phyloP scores from a whole-genome alignment of 2,113 vertebrate species.

The Nymphicus hollandicus region DNA sequence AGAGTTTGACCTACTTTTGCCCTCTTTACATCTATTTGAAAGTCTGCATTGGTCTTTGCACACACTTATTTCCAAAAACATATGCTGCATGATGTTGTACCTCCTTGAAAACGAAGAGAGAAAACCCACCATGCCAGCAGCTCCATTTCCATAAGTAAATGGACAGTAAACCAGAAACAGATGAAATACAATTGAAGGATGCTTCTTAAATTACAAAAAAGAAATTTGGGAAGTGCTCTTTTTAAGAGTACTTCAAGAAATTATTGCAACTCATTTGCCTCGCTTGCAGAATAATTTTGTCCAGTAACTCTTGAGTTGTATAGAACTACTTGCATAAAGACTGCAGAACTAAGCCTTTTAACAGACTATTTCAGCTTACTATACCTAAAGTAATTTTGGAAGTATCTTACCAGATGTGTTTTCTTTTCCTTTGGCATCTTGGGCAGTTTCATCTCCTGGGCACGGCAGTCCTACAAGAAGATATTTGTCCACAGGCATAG shows the following conservation, averaged over 20 bases:
- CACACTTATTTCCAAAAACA: not conserved
- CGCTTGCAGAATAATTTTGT: not conserved
- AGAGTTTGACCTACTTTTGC: not conserved
- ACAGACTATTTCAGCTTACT: not conserved
- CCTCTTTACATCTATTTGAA: not conserved
- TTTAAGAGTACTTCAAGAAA: not conserved
- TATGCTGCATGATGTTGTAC: not conserved
- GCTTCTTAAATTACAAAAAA: not conserved
- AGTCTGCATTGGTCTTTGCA: not conserved
- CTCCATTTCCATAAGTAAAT: not conserved
- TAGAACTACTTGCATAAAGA: not conserved
- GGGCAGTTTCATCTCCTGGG: conserved; percentile 55
- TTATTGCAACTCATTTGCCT: not conserved
- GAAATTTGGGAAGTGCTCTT: not conserved
- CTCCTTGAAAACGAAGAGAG: not conserved
- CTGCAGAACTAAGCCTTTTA: not conserved
- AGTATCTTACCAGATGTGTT: conserved; percentile 77
- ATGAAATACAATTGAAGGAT: not conserved
- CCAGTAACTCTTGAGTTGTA: not conserved
- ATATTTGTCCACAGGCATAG: conserved; percentile 89
- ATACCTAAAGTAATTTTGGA: not conserved
- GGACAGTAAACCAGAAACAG: not conserved
- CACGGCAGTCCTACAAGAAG: conserved; percentile 74
- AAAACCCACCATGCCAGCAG: not conserved
- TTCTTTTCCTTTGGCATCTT: conserved; percentile 55